phyloP scores from a whole-genome alignment of 2,113 vertebrate species.

The Parotia lawesii region DNA sequence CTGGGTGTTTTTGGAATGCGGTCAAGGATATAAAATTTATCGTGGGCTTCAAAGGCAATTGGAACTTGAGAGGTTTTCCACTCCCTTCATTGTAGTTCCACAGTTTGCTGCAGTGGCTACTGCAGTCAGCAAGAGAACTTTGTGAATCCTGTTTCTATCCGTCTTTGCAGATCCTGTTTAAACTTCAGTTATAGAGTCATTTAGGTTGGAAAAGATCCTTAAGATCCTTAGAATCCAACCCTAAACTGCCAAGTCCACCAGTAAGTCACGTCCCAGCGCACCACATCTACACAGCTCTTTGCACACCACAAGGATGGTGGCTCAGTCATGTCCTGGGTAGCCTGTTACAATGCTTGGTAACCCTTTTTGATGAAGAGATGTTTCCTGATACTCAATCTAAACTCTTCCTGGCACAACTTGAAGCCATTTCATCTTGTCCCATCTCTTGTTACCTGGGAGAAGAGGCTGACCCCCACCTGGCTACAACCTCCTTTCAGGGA shows the following conservation, averaged over 20 bases:
- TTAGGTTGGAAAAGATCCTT: neutral
- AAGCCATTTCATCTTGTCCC: neutral
- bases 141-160: neutral
- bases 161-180: neutral
- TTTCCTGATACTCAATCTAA: neutral
- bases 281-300: rapidly evolving
- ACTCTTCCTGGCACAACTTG: neutral
- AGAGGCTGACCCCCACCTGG: neutral
- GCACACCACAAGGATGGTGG: neutral
- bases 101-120: neutral
- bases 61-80: neutral
- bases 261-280: neutral
- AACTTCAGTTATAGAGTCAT: neutral
- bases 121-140: neutral
- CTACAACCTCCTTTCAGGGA: neutral
- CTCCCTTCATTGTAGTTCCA: neutral
- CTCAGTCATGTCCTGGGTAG: neutral
- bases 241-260: neutral
- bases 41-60: neutral
- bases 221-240: neutral
- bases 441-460: neutral
- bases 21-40: neutral
- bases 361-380: neutral
- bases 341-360: neutral
- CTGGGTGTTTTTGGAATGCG: neutral